phyloP scores from a whole-genome alignment of 2,797 vertebrate genomes.

The Phoxinus dragarum region DNA sequence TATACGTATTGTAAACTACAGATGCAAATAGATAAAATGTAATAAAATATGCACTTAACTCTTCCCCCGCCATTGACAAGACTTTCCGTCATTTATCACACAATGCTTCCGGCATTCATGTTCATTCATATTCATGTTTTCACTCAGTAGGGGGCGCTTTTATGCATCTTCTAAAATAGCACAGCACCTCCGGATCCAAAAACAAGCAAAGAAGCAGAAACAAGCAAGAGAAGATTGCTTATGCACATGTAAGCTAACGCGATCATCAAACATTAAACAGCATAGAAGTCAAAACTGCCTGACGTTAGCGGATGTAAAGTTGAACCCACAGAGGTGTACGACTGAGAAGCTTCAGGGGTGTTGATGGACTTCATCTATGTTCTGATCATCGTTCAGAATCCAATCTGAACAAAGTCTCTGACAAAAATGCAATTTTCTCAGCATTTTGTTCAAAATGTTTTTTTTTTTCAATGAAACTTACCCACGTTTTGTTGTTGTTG shows the following conservation, averaged over 20 bases:
- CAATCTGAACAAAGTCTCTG: too few species aligned
- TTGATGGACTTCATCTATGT: too few species aligned
- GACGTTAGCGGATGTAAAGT: background rate
- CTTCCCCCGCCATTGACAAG: background rate
- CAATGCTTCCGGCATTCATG: background rate
- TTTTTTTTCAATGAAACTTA: background rate
- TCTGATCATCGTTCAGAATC: too few species aligned
- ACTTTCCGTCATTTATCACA: background rate
- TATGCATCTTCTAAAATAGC: background rate
- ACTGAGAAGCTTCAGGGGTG: too few species aligned
- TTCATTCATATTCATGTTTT: conserved; percentile 1
- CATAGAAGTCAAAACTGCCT: background rate
- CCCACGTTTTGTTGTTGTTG: background rate
- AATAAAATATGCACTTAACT: background rate
- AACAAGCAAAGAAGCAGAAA: background rate
- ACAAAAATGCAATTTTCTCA: background rate
- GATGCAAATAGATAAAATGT: background rate
- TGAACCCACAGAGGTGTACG: too few species aligned
- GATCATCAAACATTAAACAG: background rate
- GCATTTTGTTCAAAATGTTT: too few species aligned
- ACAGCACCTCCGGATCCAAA: background rate
- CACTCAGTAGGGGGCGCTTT: background rate
- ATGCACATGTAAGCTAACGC: background rate
- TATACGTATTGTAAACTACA: background rate
- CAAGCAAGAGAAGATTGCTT: background rate